A percentile compares a stretch with the other conserved stretches of the same genome.
Conservation (phyloP, 1,140 invertebrate species). For the Hyles vespertilio region DNA sequence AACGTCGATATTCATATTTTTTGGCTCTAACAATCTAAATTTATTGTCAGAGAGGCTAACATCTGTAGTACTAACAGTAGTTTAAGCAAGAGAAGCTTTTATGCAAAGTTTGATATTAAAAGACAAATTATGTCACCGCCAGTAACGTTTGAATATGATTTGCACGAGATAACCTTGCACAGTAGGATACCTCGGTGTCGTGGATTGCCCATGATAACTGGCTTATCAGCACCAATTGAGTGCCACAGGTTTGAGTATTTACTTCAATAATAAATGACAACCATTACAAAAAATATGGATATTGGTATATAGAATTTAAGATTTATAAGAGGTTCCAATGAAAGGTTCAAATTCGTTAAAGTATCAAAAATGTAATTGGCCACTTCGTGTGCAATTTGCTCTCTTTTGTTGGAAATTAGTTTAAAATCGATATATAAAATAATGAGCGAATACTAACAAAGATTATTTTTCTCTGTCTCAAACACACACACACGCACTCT, state of each 20-base stretch:
- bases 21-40: slow-evolving; percentile 25
- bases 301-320: slow-evolving; percentile 46
- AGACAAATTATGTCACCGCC: slow-evolving; percentile 23
- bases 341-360: slow-evolving; percentile 10
- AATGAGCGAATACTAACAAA: slow-evolving; percentile 76
- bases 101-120: slow-evolving; percentile 22
- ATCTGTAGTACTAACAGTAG: slow-evolving; percentile 18
- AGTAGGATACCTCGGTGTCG: slow-evolving; percentile 8
- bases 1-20: slow-evolving; percentile 68
- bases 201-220: slow-evolving; percentile 11
- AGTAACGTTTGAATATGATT: slow-evolving; percentile 31
- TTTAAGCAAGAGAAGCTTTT: slow-evolving; percentile 37
- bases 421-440: slow-evolving; percentile 26
- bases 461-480: slow-evolving; percentile 60
- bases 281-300: slow-evolving; percentile 70
- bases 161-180: slow-evolving; percentile 32
- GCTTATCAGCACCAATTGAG: slow-evolving; percentile 21
- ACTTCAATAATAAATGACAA: slow-evolving; percentile 60
- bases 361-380: slow-evolving; percentile 3
- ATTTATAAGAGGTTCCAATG: slow-evolving; percentile 13
- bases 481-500: slow-evolving; percentile 63
- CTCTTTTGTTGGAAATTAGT: background rate
- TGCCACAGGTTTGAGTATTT: slow-evolving; percentile 26
- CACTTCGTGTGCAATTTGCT: background rate
- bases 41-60: slow-evolving; percentile 7